phyloP scores from a whole-genome alignment of 2,113 vertebrate species.

The Pituophis catenifer region DNA sequence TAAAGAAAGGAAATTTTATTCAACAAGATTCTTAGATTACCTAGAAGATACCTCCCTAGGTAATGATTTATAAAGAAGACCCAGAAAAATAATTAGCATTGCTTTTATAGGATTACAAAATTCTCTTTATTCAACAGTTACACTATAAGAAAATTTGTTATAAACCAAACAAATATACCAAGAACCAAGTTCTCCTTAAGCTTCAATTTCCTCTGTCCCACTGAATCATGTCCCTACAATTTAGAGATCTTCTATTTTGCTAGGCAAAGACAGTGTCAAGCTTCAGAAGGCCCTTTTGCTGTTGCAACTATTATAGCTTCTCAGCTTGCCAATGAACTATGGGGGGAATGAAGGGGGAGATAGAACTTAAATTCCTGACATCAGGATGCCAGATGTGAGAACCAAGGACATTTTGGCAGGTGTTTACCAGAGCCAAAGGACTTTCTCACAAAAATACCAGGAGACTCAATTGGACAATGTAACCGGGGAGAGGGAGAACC shows the following conservation, averaged over 20 bases:
- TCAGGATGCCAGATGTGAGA: too few species aligned
- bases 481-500: too few species aligned
- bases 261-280: neutral
- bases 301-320: too few species aligned
- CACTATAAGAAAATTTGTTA: neutral
- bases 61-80: neutral
- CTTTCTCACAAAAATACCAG: too few species aligned
- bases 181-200: neutral
- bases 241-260: neutral
- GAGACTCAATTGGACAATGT: too few species aligned
- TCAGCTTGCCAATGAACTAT: too few species aligned
- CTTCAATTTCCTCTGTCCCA: neutral
- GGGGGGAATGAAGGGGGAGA: too few species aligned
- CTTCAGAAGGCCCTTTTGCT: too few species aligned
- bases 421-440: too few species aligned
- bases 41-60: neutral
- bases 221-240: neutral
- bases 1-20: neutral
- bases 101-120: neutral
- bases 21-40: neutral
- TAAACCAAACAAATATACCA: neutral
- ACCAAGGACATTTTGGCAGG: too few species aligned
- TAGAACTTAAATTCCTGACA: too few species aligned
- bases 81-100: neutral
- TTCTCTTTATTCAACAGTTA: neutral